Conservation (phyloP, 1,140 invertebrate genomes). For the Macrocentrus cingulum region DNA sequence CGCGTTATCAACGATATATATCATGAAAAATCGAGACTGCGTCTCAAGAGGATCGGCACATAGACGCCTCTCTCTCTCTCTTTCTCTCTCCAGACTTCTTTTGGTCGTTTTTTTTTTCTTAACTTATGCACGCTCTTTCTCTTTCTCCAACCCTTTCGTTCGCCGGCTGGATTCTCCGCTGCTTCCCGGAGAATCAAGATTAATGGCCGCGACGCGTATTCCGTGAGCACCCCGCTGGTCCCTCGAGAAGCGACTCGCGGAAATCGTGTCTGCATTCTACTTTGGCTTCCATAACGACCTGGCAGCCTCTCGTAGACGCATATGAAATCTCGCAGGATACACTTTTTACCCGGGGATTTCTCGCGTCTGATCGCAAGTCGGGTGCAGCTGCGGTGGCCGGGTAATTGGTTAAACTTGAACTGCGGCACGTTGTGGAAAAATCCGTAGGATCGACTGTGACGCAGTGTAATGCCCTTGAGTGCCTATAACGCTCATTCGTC, state of each 20-base stretch:
- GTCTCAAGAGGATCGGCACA: conserved; percentile 19
- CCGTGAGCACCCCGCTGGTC: conserved; percentile 31
- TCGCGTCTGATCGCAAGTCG: too few species aligned
- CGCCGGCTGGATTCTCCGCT: not conserved
- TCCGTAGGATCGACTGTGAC: too few species aligned
- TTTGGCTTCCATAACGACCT: conserved; percentile 27
- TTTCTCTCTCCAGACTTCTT: not conserved
- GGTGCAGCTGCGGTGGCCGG: too few species aligned
- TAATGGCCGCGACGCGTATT: conserved; percentile 46
- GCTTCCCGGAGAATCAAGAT: conserved; percentile 45
- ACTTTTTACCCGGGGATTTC: not conserved
- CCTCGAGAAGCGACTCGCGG: conserved; percentile 36
- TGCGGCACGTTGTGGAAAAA: too few species aligned
- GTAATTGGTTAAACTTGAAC: too few species aligned
- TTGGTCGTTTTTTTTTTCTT: not conserved
- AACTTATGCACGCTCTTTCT: not conserved
- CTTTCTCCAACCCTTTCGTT: conserved; percentile 16
- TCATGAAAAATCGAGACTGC: conserved; percentile 27
- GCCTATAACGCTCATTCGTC: conserved; percentile 1
- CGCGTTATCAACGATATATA: conserved; percentile 25
- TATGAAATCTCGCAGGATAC: not conserved
- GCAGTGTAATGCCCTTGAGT: not conserved
- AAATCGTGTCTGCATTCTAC: conserved; percentile 42
- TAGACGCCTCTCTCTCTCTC: not conserved
- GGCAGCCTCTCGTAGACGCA: not conserved